Conservation (phyloP, 2,888 invertebrate genomes). For the Metallyticus violacea region DNA sequence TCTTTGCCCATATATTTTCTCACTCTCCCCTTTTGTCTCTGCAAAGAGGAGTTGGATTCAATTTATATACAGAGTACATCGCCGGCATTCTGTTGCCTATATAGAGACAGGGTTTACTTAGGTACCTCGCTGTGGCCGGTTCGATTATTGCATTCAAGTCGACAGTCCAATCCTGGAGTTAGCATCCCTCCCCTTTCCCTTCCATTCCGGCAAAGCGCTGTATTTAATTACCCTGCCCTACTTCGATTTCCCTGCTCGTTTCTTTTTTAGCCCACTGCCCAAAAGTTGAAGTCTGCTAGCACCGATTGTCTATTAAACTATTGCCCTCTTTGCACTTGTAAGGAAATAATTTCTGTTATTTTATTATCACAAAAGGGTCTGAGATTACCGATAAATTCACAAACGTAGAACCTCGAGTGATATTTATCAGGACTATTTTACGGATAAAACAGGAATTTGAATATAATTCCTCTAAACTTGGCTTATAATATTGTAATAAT, state of each 20-base stretch:
- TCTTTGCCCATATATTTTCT: background rate
- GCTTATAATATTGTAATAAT: too few species aligned
- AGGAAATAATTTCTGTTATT: too few species aligned
- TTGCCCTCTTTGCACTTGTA: too few species aligned
- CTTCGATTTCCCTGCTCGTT: background rate
- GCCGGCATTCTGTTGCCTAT: too few species aligned
- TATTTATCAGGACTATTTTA: too few species aligned
- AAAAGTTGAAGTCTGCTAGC: background rate
- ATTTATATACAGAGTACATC: background rate
- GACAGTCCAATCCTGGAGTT: background rate
- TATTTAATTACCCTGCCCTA: background rate
- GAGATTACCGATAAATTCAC: too few species aligned
- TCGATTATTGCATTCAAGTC: background rate
- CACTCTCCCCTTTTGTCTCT: background rate
- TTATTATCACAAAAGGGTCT: too few species aligned
- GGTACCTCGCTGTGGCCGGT: background rate
- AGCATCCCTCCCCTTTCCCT: background rate
- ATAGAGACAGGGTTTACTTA: background rate
- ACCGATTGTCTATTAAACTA: too few species aligned
- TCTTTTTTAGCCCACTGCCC: background rate
- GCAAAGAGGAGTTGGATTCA: background rate
- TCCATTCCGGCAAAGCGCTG: background rate
- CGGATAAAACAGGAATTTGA: too few species aligned
- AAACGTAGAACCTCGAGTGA: too few species aligned
- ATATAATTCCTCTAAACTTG: too few species aligned